phyloP scores from a whole-genome alignment of 2,113 vertebrate genomes.

The Equus przewalskii region DNA sequence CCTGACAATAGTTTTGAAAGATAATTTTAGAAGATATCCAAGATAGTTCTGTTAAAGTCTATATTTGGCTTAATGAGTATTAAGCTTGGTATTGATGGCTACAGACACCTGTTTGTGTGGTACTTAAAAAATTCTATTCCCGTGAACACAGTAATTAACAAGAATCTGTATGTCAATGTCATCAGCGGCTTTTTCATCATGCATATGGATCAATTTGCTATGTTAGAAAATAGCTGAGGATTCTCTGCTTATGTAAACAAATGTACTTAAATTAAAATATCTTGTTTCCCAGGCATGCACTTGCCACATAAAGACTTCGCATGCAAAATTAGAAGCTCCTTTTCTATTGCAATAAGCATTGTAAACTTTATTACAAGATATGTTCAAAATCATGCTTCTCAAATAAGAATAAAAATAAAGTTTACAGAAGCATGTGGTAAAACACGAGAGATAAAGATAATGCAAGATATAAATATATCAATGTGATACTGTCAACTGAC shows the following conservation, averaged over 20 bases:
- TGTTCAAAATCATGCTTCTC: constrained; percentile 37
- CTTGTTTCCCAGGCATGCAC: neutral
- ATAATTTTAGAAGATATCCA: constrained; percentile 18
- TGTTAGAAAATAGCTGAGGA: constrained; percentile 2
- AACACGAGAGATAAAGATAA: constrained; percentile 6
- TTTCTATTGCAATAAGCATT: neutral
- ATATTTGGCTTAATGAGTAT: neutral
- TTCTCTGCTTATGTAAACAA: constrained; percentile 38
- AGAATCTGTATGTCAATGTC: constrained; percentile 7
- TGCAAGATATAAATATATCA: neutral
- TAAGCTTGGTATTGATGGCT: neutral
- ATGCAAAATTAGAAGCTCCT: neutral
- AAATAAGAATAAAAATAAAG: constrained; percentile 63
- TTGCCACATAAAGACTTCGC: neutral
- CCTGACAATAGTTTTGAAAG: neutral
- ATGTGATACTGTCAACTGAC: neutral
- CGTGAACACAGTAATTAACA: neutral
- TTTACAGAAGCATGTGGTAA: neutral
- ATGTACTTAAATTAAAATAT: constrained; percentile 44
- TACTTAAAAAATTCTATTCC: constrained; percentile 38
- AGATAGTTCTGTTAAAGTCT: neutral
- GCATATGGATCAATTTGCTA: neutral
- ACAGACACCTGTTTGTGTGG: neutral
- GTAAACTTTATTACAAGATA: constrained; percentile 20
- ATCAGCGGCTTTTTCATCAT: constrained; percentile 12